Conservation (phyloP, 2,797 vertebrate species). For the Halcyon leucocephala region DNA sequence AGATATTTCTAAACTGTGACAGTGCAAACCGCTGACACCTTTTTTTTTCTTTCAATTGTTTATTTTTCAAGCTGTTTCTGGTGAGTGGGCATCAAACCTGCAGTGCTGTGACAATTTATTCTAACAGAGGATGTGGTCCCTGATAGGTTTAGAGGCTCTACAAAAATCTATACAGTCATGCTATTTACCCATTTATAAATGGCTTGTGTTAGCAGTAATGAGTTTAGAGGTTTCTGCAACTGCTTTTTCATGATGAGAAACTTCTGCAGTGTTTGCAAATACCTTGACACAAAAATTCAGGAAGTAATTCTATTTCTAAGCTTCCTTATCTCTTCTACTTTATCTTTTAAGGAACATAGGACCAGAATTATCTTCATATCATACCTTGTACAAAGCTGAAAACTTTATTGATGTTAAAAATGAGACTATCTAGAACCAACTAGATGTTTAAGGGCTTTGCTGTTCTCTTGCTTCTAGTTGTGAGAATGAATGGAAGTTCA, state of each 20-base stretch:
- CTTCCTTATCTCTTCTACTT: neutral
- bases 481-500: neutral
- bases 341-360: neutral
- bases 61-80: conserved; percentile 51
- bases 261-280: conserved; percentile 16
- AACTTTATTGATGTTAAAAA: neutral
- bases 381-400: neutral
- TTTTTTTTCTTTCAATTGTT: conserved; percentile 61
- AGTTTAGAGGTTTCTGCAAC: conserved; percentile 44
- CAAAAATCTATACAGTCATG: conserved; percentile 27
- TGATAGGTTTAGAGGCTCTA: conserved; percentile 42
- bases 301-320: neutral
- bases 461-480: neutral
- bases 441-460: neutral
- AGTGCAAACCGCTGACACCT: conserved; percentile 31
- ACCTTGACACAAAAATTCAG: neutral
- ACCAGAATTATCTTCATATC: neutral
- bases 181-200: conserved; percentile 50
- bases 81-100: conserved; percentile 52
- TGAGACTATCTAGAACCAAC: neutral
- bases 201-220: conserved; percentile 54
- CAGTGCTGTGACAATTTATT: conserved; percentile 49
- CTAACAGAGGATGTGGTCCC: neutral
- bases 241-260: conserved; percentile 25
- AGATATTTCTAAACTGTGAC: conserved; percentile 43